phyloP scores from a whole-genome alignment of 1,140 invertebrate genomes.

The Acromyrmex heyeri region DNA sequence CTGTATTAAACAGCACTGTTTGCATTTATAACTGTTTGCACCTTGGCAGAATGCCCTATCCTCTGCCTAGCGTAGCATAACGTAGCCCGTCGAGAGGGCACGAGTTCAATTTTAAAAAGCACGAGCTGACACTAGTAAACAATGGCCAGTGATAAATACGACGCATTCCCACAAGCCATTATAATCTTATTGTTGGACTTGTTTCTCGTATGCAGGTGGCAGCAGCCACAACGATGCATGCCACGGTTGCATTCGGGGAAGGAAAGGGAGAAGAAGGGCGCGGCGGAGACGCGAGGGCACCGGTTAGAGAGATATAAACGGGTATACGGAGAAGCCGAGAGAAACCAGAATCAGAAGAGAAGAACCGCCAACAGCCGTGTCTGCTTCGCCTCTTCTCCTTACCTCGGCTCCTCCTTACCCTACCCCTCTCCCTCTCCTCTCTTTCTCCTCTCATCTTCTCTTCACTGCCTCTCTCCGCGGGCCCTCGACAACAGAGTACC shows the following conservation, averaged over 20 bases:
- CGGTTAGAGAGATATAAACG: constrained; percentile 83
- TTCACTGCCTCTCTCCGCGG: constrained; percentile 17
- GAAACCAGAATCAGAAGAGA: constrained; percentile 76
- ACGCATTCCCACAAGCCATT: constrained; percentile 83
- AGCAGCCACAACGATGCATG: constrained; percentile 66
- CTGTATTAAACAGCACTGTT: neutral
- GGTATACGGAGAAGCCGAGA: constrained; percentile 82
- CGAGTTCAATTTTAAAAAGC: constrained; percentile 80
- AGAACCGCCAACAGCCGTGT: constrained; percentile 63
- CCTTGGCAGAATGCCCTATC: neutral
- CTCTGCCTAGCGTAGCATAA: neutral
- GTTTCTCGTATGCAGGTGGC: constrained; percentile 83
- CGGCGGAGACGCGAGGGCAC: constrained; percentile 64
- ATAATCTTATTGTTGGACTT: constrained; percentile 86
- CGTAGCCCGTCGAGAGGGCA: neutral
- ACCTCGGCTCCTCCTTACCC: constrained; percentile 36
- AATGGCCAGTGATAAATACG: constrained; percentile 85
- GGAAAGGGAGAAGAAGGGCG: constrained; percentile 30
- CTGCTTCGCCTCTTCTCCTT: constrained; percentile 33
- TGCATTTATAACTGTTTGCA: neutral
- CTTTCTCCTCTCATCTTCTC: neutral
- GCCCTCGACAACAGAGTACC: constrained; percentile 71
- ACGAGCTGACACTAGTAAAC: constrained; percentile 81
- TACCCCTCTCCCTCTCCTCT: neutral
- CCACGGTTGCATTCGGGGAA: constrained; percentile 51